Percentiles rank a stretch among this genome's conserved stretches.
phyloP scores from a whole-genome alignment of 2,113 vertebrate species.

The Vimba vimba region DNA sequence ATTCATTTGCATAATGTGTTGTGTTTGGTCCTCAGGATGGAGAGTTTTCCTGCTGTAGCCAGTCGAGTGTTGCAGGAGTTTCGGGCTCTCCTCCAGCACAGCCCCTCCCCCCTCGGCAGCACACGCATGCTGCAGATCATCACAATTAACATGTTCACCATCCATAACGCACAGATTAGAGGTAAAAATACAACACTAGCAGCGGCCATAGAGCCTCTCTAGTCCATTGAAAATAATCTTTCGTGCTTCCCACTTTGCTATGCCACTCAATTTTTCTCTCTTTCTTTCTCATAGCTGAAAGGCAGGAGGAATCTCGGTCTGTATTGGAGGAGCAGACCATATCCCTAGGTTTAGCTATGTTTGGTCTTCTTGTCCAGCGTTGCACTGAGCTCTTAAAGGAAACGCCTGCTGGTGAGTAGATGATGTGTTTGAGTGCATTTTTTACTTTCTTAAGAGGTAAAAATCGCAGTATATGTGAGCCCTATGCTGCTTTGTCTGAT shows the following conservation, averaged over 20 bases:
- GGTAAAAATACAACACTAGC: conserved; percentile 66
- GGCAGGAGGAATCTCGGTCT: conserved; percentile 82
- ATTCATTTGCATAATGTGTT: conserved; percentile 18
- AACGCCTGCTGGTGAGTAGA: conserved; percentile 79
- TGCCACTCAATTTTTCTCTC: conserved; percentile 55
- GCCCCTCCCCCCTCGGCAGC: conserved; percentile 87
- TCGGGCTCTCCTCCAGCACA: conserved; percentile 87
- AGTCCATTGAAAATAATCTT: not conserved
- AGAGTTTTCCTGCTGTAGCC: conserved; percentile 88
- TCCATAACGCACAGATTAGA: conserved; percentile 89
- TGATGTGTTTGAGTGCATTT: no score
- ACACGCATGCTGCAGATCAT: conserved; percentile 93
- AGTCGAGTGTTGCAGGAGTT: conserved; percentile 91
- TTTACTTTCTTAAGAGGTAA: not conserved
- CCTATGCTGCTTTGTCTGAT: not conserved
- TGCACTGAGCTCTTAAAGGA: conserved; percentile 87
- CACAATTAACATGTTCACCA: conserved; percentile 98
- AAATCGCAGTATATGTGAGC: not conserved
- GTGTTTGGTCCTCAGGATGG: conserved; percentile 85
- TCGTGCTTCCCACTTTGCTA: conserved; percentile 10
- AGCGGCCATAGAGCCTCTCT: not conserved
- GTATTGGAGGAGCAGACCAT: conserved; percentile 91
- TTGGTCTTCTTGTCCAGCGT: conserved; percentile 87
- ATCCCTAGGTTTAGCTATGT: conserved; percentile 90
- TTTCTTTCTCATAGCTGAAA: conserved; percentile 70